Evolutionary conservation across 2,113 vertebrate species (phyloP), one percentile per base, ranked within the genome.

Genomic region (Nothobranchius kuhntae): DNA sequence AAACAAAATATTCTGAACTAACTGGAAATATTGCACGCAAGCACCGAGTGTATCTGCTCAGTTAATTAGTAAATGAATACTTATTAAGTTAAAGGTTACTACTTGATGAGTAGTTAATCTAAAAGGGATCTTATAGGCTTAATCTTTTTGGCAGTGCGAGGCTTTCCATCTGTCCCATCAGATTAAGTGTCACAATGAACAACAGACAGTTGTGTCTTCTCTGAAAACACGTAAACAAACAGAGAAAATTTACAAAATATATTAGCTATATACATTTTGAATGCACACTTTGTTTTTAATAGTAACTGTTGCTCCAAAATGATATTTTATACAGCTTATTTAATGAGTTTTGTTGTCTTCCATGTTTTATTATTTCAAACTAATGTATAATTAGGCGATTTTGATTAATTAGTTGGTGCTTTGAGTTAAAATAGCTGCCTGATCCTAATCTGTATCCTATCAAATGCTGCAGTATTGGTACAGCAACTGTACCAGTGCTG

Each of bases 101-200:
- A 61, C 47, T 67, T 61, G 60, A 59, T 52, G 44, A 65, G 59
- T 35, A n/a, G 63, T 63, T 17, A 26, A 57, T 71, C 68, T 84
- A 54, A 82, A 57, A 51, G 9, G 56, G 38, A 42, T 63, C 47
- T 2, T 13, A 40, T 40, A 13, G 46, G 9, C 62, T 42, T 68
- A 63, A 77, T 73, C 80, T 69, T 2, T 59, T 61, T 54, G 44
- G 57, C 59, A 66, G 38, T 36, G 38, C 15, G 26, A 46, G 52
- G 69, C 66, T 66, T 68, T 61, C 86, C 86, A 87, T 85, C 83
- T 89, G 83, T 81, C 66, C 58, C n/a, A n/a, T 17, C 47, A 79
- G 62, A 47, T 76, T 73, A 76, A 56, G 40, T 75, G 38, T 73
- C 71, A 68, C 54, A 56, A 44, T 78, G 68, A 63, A 17, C 59